phyloP scores from a whole-genome alignment of 92 coral and sea anemone species.

The Porites divaricata region DNA sequence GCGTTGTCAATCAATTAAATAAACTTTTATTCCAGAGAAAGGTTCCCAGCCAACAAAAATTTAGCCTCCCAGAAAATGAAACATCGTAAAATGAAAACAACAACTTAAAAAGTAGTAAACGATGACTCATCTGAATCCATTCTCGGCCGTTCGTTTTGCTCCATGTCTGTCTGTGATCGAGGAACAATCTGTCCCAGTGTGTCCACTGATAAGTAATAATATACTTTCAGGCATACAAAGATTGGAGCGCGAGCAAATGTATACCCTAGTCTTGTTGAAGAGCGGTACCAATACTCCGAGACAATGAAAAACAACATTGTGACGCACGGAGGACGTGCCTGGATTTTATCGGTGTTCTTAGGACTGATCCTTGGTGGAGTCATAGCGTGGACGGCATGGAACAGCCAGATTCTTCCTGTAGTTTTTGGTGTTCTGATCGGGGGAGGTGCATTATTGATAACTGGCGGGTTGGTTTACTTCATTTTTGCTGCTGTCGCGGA shows the following conservation, averaged over 20 bases:
- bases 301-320: slow-evolving; percentile 6
- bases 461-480: not conserved
- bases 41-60: too few species aligned
- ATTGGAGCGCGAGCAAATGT: not conserved
- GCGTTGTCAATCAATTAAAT: too few species aligned
- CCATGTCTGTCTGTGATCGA: too few species aligned
- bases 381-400: not conserved
- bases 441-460: not conserved
- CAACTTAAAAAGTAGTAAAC: too few species aligned
- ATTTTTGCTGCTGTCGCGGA: not conserved
- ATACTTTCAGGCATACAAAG: slow-evolving; percentile 10
- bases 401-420: not conserved
- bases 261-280: not conserved
- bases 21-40: too few species aligned
- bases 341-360: not conserved
- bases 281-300: not conserved
- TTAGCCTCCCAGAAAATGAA: too few species aligned
- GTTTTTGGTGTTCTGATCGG: slow-evolving; percentile 6
- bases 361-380: slow-evolving; percentile 27
- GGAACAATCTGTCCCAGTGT: too few species aligned
- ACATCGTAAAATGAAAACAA: too few species aligned
- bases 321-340: slow-evolving; percentile 10
- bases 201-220: too few species aligned
- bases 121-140: too few species aligned
- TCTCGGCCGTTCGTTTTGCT: too few species aligned